A percentile compares a stretch with the other conserved stretches of the same genome.
These are phyloP conservation scores for Caenorhabditis latens DNA, from an alignment of 1,140 invertebrate species.

Conservation along the genomic window DNA sequence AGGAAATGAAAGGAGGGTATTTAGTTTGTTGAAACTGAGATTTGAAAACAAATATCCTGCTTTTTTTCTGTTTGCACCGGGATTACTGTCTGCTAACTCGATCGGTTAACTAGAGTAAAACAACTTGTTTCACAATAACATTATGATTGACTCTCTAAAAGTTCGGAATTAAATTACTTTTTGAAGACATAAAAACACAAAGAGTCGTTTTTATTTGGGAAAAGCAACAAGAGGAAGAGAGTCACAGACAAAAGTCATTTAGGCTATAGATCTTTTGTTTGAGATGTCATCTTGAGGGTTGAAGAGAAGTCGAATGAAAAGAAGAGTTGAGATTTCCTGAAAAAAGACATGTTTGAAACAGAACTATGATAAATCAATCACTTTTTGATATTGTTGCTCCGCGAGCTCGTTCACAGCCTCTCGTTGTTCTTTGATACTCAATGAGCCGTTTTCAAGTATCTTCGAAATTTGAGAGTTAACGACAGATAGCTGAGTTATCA, in stretches of 20 bases:
- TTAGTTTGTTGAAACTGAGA: background rate
- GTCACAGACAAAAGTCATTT: background rate
- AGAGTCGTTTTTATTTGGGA: background rate
- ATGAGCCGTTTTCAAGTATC: background rate
- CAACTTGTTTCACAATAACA: no score
- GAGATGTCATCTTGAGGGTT: background rate
- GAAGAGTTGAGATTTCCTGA: background rate
- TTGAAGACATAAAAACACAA: background rate
- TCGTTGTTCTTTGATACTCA: constrained; percentile 2
- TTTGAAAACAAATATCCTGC: background rate
- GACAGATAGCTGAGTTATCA: background rate
- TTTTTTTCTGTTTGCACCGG: no score
- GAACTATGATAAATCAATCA: background rate
- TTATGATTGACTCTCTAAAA: no score
- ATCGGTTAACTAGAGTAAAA: no score
- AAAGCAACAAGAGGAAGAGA: background rate
- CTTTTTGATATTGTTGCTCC: background rate
- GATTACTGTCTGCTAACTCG: no score
- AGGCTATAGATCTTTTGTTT: background rate
- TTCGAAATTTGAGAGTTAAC: constrained; percentile 5
- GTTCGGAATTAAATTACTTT: no score
- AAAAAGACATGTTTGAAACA: background rate
- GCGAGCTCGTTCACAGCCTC: background rate
- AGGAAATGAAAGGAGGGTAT: background rate
- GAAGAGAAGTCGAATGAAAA: background rate